Conservation (phyloP, 2,888 invertebrate species). For the Netelia fuscicornis region DNA sequence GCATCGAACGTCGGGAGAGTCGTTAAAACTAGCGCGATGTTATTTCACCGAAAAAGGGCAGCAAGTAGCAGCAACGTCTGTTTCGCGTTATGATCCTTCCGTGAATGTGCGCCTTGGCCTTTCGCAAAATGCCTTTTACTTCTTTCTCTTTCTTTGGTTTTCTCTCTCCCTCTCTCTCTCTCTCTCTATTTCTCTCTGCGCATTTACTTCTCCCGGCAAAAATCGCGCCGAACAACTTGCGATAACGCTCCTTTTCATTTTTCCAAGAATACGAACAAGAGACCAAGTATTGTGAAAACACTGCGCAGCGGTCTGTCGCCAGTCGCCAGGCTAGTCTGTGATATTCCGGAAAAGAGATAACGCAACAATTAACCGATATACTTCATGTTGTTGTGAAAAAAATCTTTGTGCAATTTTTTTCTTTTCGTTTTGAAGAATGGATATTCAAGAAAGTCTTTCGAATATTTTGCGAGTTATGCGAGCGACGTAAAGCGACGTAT, state of each 20-base stretch:
- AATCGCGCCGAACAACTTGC: slow-evolving; percentile 42
- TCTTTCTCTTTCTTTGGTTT: background rate
- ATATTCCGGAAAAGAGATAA: no score
- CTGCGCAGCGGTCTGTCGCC: background rate
- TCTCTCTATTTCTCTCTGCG: slow-evolving; percentile 11
- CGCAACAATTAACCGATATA: no score
- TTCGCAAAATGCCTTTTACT: slow-evolving; percentile 55
- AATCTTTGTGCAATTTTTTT: no score
- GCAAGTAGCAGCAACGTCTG: slow-evolving; percentile 67
- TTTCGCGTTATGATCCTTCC: slow-evolving; percentile 75
- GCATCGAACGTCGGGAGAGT: slow-evolving; percentile 71
- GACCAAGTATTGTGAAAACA: slow-evolving; percentile 2
- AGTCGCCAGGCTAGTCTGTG: background rate
- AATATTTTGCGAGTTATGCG: no score
- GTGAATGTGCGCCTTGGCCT: slow-evolving; percentile 69
- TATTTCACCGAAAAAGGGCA: slow-evolving; percentile 76
- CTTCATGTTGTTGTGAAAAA: no score
- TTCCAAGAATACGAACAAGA: slow-evolving; percentile 44
- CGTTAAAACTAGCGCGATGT: slow-evolving; percentile 75
- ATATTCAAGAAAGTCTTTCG: no score
- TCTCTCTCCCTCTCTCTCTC: background rate
- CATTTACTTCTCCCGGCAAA: slow-evolving; percentile 43
- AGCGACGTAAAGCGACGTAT: no score
- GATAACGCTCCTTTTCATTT: slow-evolving; percentile 23
- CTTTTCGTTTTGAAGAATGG: no score